Evolutionary conservation across 2,888 invertebrate species (phyloP), one percentile per base, ranked within the genome.

Genomic region (Lasioglossum oenotherae): DNA sequence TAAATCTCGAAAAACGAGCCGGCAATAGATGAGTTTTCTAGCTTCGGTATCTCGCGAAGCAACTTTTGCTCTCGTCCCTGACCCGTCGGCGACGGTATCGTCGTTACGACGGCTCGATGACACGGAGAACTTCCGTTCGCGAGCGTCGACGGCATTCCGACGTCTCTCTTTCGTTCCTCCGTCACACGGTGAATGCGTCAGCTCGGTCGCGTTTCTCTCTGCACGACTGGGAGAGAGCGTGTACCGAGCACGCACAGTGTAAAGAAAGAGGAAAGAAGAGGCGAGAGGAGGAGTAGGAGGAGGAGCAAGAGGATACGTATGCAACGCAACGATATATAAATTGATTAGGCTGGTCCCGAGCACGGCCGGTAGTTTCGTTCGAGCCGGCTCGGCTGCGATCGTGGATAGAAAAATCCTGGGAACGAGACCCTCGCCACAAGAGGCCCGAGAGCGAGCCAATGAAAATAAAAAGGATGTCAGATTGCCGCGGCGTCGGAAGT

Each of bases 401-500:
- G 91, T 87, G 93, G 94, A 94, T 95, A 94, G 94, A 94, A 94
- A 95, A 95, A 95, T 95, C 95, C 95, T 95, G 95, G 95, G 95
- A 95, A 95, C 95, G 94, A 93, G 93, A 92, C 91, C 93, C 94
- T 69, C 69, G 69, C 89, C 91, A 92, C 92, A 91, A 92, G 93
- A 92, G 92, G 81, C 69, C 73, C 73, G 84, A 81, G 84, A 84
- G 82, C 82, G 84, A 87, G 87, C 86, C 80, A 84, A 87, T 81
- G 81, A 87, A 87, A 95, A 95, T 95, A 95, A 95, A 95, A 95
- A 95, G 95, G 95, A 95, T 95, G 94, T 95, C 95, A 95, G 95
- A 95, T 95, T 94, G 95, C 94, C 94, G 94, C 94, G 94, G 95
- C 94, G 94, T 95, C 95, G 95, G 95, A 95, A 95, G 95, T 93